Conservation (phyloP, 37 sponge, comb jelly and placozoan genomes). For the Chondrilla cf. caribensis region DNA sequence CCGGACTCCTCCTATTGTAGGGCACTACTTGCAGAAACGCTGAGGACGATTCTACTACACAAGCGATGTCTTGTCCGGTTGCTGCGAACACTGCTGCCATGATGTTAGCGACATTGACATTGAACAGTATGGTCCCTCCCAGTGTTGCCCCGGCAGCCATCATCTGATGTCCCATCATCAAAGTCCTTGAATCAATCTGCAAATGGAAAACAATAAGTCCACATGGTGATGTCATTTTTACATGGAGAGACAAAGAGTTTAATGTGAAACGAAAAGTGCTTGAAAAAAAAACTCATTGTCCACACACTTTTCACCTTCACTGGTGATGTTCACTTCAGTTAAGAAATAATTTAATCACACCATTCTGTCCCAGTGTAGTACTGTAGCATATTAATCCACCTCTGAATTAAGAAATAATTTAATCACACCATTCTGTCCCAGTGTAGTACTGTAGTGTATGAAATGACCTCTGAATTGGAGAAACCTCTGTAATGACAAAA, state of each 20-base stretch:
- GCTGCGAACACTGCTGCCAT: slow-evolving; percentile 68
- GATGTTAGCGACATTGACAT: slow-evolving; percentile 39
- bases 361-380: no score
- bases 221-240: background rate
- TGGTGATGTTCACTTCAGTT: no score
- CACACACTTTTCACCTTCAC: no score
- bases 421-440: no score
- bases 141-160: background rate
- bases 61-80: slow-evolving; percentile 78
- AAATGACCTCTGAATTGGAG: no score
- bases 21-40: slow-evolving; percentile 31
- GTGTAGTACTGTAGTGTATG: no score
- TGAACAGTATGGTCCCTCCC: slow-evolving; percentile 35
- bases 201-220: background rate
- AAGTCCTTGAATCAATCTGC: slow-evolving; percentile 33
- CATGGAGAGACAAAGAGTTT: background rate
- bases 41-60: slow-evolving; percentile 35
- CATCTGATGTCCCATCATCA: slow-evolving; percentile 21
- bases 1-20: background rate
- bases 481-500: no score
- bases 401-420: no score
- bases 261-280: background rate
- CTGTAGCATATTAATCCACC: no score
- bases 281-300: background rate
- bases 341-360: no score